phyloP scores from a whole-genome alignment of 2,888 invertebrate species.

The Eupithecia subfuscata region DNA sequence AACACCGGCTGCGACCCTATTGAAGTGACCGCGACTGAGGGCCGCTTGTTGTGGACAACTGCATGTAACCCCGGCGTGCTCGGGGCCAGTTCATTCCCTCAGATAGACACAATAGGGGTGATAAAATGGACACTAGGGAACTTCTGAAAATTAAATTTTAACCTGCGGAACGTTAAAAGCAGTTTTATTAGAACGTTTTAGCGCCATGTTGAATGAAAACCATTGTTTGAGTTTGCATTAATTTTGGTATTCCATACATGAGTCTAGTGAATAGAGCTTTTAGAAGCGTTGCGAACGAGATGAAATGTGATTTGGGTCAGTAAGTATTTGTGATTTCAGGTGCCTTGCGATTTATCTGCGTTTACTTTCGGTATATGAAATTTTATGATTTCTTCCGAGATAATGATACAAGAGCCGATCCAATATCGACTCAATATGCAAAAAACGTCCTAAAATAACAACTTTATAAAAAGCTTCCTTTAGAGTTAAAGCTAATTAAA shows the following conservation, averaged over 20 bases:
- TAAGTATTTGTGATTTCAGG: neutral
- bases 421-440: no score
- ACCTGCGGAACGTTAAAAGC: neutral
- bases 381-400: no score
- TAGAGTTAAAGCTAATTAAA: no score
- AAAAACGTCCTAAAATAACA: no score
- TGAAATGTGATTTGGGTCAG: neutral
- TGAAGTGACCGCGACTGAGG: neutral
- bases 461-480: no score
- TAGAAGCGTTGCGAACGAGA: neutral
- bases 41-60: neutral
- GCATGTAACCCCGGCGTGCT: slow-evolving; percentile 17
- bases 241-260: neutral
- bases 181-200: slow-evolving; percentile 17
- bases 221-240: slow-evolving; percentile 14
- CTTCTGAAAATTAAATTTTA: slow-evolving; percentile 20
- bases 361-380: neutral
- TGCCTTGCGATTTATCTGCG: neutral
- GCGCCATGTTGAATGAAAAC: slow-evolving; percentile 11
- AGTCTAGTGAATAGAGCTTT: neutral
- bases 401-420: no score
- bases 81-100: slow-evolving; percentile 21
- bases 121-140: slow-evolving; percentile 26
- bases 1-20: neutral
- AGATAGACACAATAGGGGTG: slow-evolving; percentile 25